phyloP scores from a whole-genome alignment of 2,797 vertebrate genomes.

The Sebastiscus albofasciatus region DNA sequence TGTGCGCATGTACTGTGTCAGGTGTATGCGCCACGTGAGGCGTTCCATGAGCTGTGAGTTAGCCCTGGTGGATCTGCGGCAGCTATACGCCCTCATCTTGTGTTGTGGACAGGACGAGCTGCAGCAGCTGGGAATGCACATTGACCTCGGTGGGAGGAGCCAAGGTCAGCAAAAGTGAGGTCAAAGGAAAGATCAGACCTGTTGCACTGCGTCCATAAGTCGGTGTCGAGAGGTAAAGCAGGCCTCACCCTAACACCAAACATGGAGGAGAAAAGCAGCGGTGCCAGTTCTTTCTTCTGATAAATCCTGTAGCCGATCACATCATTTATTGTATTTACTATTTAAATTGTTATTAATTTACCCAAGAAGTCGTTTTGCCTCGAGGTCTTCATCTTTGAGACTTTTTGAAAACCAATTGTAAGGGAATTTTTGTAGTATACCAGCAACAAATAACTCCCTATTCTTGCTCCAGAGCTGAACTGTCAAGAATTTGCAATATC shows the following conservation, averaged over 20 bases:
- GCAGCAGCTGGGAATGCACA: slow-evolving; percentile 83
- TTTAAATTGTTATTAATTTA: not conserved
- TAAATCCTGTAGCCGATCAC: not conserved
- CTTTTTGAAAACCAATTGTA: not conserved
- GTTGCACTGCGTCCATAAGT: slow-evolving; percentile 13
- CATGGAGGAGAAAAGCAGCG: not conserved
- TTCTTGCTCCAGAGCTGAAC: not conserved
- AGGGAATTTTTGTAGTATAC: not conserved
- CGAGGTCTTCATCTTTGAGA: not conserved
- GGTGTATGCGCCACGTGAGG: slow-evolving; percentile 63
- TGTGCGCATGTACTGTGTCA: slow-evolving; percentile 42
- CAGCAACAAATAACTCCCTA: accelerated
- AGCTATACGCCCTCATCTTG: slow-evolving; percentile 34
- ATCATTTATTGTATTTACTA: not conserved
- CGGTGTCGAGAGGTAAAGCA: not conserved
- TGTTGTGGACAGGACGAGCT: slow-evolving; percentile 46
- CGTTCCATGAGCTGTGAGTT: not conserved
- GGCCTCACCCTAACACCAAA: not conserved
- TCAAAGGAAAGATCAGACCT: slow-evolving; percentile 44
- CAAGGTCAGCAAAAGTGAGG: slow-evolving; percentile 57
- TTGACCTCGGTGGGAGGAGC: slow-evolving; percentile 56
- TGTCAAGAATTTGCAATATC: slow-evolving; percentile 12
- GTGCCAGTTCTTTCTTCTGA: not conserved
- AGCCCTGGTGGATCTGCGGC: slow-evolving; percentile 7
- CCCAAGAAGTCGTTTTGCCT: not conserved